These are phyloP conservation scores for Morone chrysops DNA, from an alignment of 2,113 vertebrate species.

Conservation along the genomic window DNA sequence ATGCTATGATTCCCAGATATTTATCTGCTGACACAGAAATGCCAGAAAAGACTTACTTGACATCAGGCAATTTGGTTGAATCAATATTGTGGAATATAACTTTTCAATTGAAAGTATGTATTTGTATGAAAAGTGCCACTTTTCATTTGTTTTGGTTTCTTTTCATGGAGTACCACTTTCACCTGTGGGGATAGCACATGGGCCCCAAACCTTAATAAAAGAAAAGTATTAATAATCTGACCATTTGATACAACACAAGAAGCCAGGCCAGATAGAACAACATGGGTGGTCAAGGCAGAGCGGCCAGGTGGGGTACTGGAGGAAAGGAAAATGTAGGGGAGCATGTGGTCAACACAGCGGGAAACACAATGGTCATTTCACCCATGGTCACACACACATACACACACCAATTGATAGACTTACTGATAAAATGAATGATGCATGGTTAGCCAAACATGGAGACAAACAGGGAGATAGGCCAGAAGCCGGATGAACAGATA, in stretches of 20 bases:
- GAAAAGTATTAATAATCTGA: constrained; percentile 47
- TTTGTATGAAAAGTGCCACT: constrained; percentile 2
- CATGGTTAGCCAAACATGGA: constrained; percentile 70
- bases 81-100: neutral
- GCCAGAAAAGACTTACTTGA: neutral
- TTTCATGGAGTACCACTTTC: constrained; percentile 19
- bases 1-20: neutral
- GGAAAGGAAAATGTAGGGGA: constrained; percentile 54
- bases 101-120: neutral
- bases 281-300: constrained; percentile 76
- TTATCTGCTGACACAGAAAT: neutral
- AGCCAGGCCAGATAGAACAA: constrained; percentile 59
- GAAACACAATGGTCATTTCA: constrained; percentile 76
- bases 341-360: constrained; percentile 69
- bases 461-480: constrained; percentile 59
- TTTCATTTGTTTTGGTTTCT: constrained; percentile 16
- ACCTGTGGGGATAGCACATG: constrained; percentile 40
- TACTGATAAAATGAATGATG: constrained; percentile 67
- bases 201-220: neutral
- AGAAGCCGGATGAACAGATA: constrained; percentile 54
- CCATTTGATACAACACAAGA: constrained; percentile 46
- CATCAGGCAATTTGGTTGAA: neutral
- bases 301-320: constrained; percentile 52
- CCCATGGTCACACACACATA: constrained; percentile 74
- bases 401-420: constrained; percentile 55